Percentiles rank a stretch among this genome's conserved stretches.
Conservation (phyloP, 2,888 invertebrate species). For the Caenorhabditis sulstoni region DNA sequence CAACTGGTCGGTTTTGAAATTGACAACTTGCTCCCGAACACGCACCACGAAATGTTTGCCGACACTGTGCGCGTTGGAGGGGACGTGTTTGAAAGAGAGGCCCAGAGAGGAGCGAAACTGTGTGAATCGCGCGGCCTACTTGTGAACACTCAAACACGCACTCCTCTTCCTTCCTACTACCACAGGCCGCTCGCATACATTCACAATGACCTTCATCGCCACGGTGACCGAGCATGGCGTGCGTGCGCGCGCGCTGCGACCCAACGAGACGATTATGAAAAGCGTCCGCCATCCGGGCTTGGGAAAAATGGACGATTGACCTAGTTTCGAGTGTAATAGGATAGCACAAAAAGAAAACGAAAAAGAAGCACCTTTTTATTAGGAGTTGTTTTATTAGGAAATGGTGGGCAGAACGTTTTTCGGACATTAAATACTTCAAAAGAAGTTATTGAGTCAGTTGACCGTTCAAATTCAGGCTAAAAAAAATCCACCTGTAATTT, state of each 20-base stretch:
- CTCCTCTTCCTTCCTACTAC: background rate
- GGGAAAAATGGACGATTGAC: background rate
- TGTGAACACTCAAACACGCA: conserved; percentile 16
- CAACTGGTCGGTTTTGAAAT: background rate
- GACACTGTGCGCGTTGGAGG: too few species aligned
- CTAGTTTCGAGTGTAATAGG: conserved; percentile 9
- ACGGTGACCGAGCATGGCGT: conserved; percentile 39
- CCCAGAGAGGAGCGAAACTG: background rate
- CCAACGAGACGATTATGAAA: conserved; percentile 6
- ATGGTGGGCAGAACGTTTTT: too few species aligned
- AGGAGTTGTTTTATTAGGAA: too few species aligned
- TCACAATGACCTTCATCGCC: conserved; percentile 38
- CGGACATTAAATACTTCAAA: too few species aligned
- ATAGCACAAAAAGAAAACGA: too few species aligned
- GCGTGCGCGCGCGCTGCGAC: background rate
- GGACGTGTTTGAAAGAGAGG: too few species aligned
- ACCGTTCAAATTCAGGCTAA: too few species aligned
- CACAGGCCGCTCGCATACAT: background rate
- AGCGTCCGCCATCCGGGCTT: too few species aligned
- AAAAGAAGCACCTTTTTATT: too few species aligned
- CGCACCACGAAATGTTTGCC: background rate
- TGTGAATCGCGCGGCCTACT: conserved; percentile 23
- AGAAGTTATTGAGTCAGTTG: too few species aligned
- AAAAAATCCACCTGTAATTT: too few species aligned
- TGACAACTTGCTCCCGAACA: background rate